Conservation (phyloP, 1,140 invertebrate genomes). For the Druon quercuslanigerum region DNA sequence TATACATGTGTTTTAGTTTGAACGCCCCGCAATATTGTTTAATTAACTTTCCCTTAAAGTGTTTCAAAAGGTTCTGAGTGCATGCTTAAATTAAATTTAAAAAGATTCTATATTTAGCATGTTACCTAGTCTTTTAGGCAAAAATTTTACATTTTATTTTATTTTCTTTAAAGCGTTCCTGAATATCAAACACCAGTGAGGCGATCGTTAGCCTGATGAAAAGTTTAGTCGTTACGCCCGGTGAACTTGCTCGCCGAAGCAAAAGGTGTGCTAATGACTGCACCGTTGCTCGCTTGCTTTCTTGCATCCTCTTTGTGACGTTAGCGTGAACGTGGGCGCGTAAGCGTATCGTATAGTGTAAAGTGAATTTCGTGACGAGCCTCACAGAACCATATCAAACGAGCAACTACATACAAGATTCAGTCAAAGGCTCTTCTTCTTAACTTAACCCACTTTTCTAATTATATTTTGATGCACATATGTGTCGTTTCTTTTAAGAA, state of each 20-base stretch:
- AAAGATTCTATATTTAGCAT: no score
- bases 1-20: no score
- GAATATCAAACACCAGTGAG: background rate
- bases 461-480: constrained; percentile 54
- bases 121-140: no score
- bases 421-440: constrained; percentile 19
- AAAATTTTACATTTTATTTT: no score
- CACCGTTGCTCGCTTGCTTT: constrained; percentile 58
- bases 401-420: no score
- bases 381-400: background rate
- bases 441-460: constrained; percentile 56
- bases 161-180: background rate
- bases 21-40: no score
- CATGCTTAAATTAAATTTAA: no score
- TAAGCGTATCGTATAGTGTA: constrained; percentile 52
- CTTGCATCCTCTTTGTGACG: constrained; percentile 68
- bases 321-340: constrained; percentile 39
- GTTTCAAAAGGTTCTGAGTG: no score
- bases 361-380: constrained; percentile 44
- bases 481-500: constrained; percentile 52
- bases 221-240: constrained; percentile 55
- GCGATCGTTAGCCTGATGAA: constrained; percentile 1
- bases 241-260: constrained; percentile 66
- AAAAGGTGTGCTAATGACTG: constrained; percentile 69
- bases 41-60: no score